Base-by-base conservation (phyloP, 2,797 vertebrate species). In the Emydoidea blandingii region DNA sequence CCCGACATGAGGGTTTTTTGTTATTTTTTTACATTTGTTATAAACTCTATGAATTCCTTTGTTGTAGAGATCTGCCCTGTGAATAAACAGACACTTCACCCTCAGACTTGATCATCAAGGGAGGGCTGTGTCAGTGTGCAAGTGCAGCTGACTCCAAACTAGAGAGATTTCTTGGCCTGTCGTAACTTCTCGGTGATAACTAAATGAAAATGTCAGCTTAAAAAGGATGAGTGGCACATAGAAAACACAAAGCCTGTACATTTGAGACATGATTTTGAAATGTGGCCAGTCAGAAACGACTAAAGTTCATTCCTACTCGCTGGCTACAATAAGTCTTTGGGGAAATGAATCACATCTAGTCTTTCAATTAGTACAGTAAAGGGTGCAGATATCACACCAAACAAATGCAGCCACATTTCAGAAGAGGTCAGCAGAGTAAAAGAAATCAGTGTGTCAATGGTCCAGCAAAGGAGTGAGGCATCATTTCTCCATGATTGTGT, bases 341-440 rank as follows among this genome's bases (percentile, higher is more conserved):
- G 59, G 88, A 95, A 97, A 91, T 65, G 86, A 95, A 93, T 96
- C 88, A 96, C 88, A 95, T 93, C 85, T 59, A 89, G 57, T 83
- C 85, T 96, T 97, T 94, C 82, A 94, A 92, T 97, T 96, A 97
- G 81, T 53, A 87, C 82, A 93, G 84, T 86, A 96, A 96, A 93
- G 62, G n/a, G 83, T 95, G 54, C 54, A 94, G 83, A 49, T 92
- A 72, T 94, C 85, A 78, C 83, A 94, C 23, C 15, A 57, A 89
- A 91, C 53, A 72, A 79, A 91, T 96, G 34, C 94, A 96, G 62
- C 27, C 53, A 31, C 54, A 1, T 96, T 95, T 97, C 97, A 97
- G 93, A 95, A 97, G 95, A 83, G 85, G 94, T 97, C 90, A 96
- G 83, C 74, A 97, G 88, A 97, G 81, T 90, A 91, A 97, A 96